phyloP scores from a whole-genome alignment of 92 coral and sea anemone genomes.

The Bergia puertoricense region DNA sequence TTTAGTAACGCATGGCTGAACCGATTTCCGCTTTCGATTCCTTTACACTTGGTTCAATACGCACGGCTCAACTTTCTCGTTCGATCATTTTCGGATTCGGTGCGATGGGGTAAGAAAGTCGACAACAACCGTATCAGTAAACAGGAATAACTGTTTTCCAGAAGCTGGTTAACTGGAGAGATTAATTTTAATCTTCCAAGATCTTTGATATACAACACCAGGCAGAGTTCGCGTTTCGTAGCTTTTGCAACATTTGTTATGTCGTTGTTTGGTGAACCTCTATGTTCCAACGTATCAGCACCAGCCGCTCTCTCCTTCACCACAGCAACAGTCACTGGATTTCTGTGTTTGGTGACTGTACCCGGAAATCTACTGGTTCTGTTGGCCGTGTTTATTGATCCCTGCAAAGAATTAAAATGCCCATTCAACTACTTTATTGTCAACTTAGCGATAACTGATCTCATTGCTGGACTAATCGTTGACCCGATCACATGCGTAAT shows the following conservation, averaged over 20 bases:
- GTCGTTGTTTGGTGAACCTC: constrained; percentile 30
- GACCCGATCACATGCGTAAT: constrained; percentile 41
- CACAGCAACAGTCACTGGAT: constrained; percentile 38
- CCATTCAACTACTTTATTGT: constrained; percentile 51
- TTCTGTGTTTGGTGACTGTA: constrained; percentile 40
- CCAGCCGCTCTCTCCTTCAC: constrained; percentile 47
- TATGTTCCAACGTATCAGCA: constrained; percentile 32
- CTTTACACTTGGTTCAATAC: too few species aligned
- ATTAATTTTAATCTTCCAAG: too few species aligned
- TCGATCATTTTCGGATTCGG: too few species aligned
- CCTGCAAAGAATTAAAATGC: constrained; percentile 46
- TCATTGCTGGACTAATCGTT: constrained; percentile 46
- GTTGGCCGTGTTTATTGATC: constrained; percentile 50
- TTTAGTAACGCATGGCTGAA: too few species aligned
- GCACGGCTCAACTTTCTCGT: too few species aligned
- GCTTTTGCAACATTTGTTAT: background rate
- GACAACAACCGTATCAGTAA: too few species aligned
- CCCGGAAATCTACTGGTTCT: constrained; percentile 59
- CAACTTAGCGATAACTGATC: constrained; percentile 51
- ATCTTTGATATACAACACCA: too few species aligned
- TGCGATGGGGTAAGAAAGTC: too few species aligned
- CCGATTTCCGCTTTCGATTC: too few species aligned
- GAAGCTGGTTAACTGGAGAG: too few species aligned
- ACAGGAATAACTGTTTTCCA: too few species aligned
- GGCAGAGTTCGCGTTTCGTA: too few species aligned